Base-by-base conservation (phyloP, 1,140 invertebrate genomes). In the Orchesella cincta region DNA sequence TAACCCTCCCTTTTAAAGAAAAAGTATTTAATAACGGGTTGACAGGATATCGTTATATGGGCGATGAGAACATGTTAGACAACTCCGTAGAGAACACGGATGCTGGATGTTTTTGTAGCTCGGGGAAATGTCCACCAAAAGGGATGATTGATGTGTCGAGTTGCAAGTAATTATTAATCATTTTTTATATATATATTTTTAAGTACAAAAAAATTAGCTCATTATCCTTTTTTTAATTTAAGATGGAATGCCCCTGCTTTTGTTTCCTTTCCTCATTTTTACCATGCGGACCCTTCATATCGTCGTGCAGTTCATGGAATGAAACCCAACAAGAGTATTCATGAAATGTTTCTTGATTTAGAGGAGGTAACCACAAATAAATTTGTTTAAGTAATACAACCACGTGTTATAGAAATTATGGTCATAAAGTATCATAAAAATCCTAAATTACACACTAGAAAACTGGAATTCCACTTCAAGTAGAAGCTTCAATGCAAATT, bases 211-310 rank as follows among this genome's bases (percentile, higher is more conserved):
- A n/a, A 3, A n/a, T 57, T 57, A 57, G 52, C 14, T 3, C 23
- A 23, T 14, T 57, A 46, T 3, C 8, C 14, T 57, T 14, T 23
- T 57, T 57, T 74, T 54, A 64, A 8, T 83, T 83, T 75, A 52
- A 84, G 74, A 80, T 84, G 79, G 79, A 89, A 89, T 0, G 89
- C 88, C 0, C 93, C 93, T 0, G 84, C 93, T 26, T 88, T 91
- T 26, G 89, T 88, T 0, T 92, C 93, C 0, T 85, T 92, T 80
- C 94, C 95, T 0, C 95, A 97, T 86, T 95, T 94, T 83, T 91
- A 92, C 75, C 86, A 90, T 1, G 87, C 87, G 0, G 92, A 94
- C 83, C 88, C 90, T 0, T 88, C 86, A 35, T 88, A 93, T 35
- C 23, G 90, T 0, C 83, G 89, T 0, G 86, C 87, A 33, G 91